Base-by-base conservation (phyloP, 2,888 invertebrate genomes). In the Sialis fuliginosa region DNA sequence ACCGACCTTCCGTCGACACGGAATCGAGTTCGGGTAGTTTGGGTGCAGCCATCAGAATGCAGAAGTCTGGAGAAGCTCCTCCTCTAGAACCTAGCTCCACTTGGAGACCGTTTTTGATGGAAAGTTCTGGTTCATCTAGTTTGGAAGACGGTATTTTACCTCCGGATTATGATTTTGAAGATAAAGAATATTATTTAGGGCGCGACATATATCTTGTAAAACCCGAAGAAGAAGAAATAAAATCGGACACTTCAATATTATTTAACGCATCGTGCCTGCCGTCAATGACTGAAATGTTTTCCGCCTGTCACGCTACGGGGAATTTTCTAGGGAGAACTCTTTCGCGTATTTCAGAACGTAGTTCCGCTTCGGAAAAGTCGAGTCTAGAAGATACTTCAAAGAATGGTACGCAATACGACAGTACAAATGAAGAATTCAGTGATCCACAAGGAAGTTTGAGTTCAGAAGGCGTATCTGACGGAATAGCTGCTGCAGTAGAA, bases 371-470 rank as follows among this genome's bases (percentile, higher is more conserved):
- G 0, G 88, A 88, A 60, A 88, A 88, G 62, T 84, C 85, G 3
- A 87, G 87, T 58, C 80, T 85, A 50, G 79, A 87, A 56, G 87
- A 87, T 60, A 87, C 88, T 66, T 83, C 85, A 0, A 88, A 87
- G 63, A 86, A 82, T 4, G 85, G 85, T 51, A 85, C 86, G 2
- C 77, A 85, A 50, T 86, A 86, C 4, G 83, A 85, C 48, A 87
- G 87, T 60, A 74, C 86, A 52, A 85, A 86, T 54, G 88, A 88
- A 60, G 87, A 87, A 60, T 86, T 86, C 0, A 87, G 85, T 57
- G 87, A 88, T 62, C 86, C 83, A 58, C 87, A 87, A 62, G 84
- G 82, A 9, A 87, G 87, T 59, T 68, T 87, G 31, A 87, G 87
- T 55, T 88, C 88, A 1, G 88, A 87, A 62, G 85, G 87, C 1